Base-by-base conservation (phyloP, 2,797 vertebrate species). In the Enteromius anoplus region DNA sequence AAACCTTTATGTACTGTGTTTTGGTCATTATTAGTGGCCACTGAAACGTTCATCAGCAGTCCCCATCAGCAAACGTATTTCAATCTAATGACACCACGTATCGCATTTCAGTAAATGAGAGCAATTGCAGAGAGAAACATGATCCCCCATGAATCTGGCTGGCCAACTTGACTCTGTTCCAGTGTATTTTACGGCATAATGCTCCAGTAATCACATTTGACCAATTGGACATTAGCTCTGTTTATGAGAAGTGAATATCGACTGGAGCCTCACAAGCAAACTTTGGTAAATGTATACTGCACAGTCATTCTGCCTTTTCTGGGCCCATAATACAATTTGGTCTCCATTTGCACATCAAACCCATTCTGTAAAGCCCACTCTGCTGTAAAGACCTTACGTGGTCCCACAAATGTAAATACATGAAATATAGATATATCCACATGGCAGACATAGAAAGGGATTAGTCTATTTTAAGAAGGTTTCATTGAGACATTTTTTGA, bases 181-280 rank as follows among this genome's bases (percentile, higher is more conserved):
- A 90, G 88, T 90, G 87, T 91, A 90, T 91, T 92, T 91, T 88
- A 91, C 75, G 47, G 91, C 90, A 90, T 94, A 92, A 94, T 93
- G 93, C 89, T 89, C 78, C 71, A 2, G 87, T 94, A 93, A 94
- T 94, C 91, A 77, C 88, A 94, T 94, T 93, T 88, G 79, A 68
- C 81, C 75, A 85, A 87, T 88, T 90, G 90, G 90, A 92, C 94
- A 93, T 93, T 91, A 92, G 90, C 89, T 85, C 87, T 88, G 89
- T 93, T 92, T 90, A 87, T 88, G 84, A 85, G 85, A 90, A 88
- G 90, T 17, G 76, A 90, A 91, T 85, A 91, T 87, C 86, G 87
- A 88, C 83, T 83, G 75, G 58, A 81, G 72, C 75, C 40, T 80
- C 14, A 75, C 80, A 58, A 42, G 34, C 62, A 17, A 49, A 81